Base-by-base conservation (phyloP, 2,113 vertebrate species). In the Plecotus auritus region DNA sequence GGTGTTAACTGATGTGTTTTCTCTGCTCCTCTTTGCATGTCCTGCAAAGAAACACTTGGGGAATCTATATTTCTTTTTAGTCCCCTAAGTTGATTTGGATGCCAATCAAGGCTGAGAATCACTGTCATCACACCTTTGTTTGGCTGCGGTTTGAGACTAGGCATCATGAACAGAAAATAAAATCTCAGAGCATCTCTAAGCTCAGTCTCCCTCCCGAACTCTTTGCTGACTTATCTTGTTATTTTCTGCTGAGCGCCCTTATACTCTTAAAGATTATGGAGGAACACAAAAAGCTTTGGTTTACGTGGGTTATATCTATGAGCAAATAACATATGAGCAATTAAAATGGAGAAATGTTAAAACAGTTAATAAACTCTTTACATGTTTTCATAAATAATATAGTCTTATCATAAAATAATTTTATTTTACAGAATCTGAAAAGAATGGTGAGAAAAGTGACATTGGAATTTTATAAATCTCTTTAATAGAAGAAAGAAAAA, bases 331-430 rank as follows among this genome's bases (percentile, higher is more conserved):
- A 64, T 7, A n/a, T 47, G 61, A 47, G 9, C 23, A 70, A 66
- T n/a, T 69, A 92, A 84, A 95, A 90, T 47, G 49, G 45, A 82
- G 67, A 92, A 59, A 42, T 4, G 54, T 92, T 67, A 92, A 74
- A 45, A 81, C 49, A 85, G n/a, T 47, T 88, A 69, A 77, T 73
- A 82, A 90, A 64, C 7, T 30, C 30, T 88, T 81, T 85, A 73
- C 11, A 49, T 54, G 40, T 69, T 88, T 49, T 54, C 42, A 67
- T 82, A 56, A 90, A 42, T 70, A 64, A 26, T 66, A 45, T 7
- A 59, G 28, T 37, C 66, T 88, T 61, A 64, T 30, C 59, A 88
- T 54, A 70, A 69, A 66, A 32, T 51, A 85, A 9, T 2, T 42
- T 9, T 72, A 49, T 66, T 92, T 92, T 85, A 6, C 40, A 88